Evolutionary conservation across 2,888 invertebrate genomes (phyloP), one percentile per base, ranked within the genome.

Genomic region (Aphodius sticticus): DNA sequence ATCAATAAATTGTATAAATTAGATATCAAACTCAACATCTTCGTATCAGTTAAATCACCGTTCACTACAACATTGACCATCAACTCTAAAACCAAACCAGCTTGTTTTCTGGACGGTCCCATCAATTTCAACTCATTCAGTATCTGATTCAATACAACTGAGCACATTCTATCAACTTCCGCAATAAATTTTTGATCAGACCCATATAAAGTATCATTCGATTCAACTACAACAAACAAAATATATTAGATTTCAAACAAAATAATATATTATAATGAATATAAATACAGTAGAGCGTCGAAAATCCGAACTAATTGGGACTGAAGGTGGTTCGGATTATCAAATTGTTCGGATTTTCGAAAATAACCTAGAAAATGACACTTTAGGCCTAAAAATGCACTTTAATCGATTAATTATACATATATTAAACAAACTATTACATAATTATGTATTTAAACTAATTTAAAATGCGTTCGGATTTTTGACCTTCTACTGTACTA

Each of bases 121-220:
- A 93, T 88, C 77, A 93, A 92, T 72, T 95, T 95, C 7, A 97
- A 90, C 37, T 92, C 89, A 0, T 91, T 89, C 6, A 97, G 88
- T 81, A 97, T 90, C 88, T 96, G 95, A 84, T 95, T 95, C 69
- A 97, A 91, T 78, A 97, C 91, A 82, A 95, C 93, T 0, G 93
- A 92, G 82, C 95, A 94, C 87, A 96, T 93, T 86, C 92, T 93
- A 85, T 96, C 94, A 1, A 98, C 91, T 88, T 96, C 96, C 2
- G 91, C 90, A 76, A 97, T 90, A 87, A 97, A 98, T 89, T 97
- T 96, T 14, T 93, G 92, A 89, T 98, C 97, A 12, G 94, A 93
- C 6, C 98, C 98, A 87, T 98, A 99, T 70, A 99, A 90, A 79
- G 94, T 92, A 88, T 99, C 98, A 87, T 99, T 99, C 3, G 98